Evolutionary conservation across 2,888 invertebrate genomes (phyloP).

Genomic region (Parnassius orleans): DNA sequence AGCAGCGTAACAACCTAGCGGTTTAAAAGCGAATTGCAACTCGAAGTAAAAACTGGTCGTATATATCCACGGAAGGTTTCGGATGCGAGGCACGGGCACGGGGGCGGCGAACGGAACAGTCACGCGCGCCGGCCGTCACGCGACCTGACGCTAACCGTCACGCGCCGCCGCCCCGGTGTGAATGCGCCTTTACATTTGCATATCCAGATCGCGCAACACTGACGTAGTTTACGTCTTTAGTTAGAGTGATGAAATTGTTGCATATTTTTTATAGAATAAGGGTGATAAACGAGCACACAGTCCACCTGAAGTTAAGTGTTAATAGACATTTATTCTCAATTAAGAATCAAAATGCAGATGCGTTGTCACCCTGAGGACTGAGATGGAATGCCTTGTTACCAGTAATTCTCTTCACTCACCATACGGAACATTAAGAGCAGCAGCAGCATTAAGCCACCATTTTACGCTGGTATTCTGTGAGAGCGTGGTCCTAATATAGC

Average conservation of each 20-base stretch:
- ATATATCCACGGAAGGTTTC: conserved; percentile 47
- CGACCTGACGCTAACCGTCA: conserved; percentile 41
- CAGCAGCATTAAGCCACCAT: too few species aligned
- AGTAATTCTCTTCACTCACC: too few species aligned
- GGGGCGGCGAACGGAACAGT: conserved; percentile 72
- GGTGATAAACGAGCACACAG: too few species aligned
- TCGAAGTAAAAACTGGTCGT: conserved; percentile 55
- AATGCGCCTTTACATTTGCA: conserved; percentile 67
- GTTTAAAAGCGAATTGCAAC: conserved; percentile 68
- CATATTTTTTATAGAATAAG: not conserved
- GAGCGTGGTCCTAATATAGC: too few species aligned
- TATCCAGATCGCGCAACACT: conserved; percentile 32
- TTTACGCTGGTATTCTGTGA: too few species aligned
- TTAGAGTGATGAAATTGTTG: not conserved
- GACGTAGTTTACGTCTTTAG: not conserved
- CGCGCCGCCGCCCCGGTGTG: conserved; percentile 60
- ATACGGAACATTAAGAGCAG: too few species aligned
- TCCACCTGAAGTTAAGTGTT: too few species aligned
- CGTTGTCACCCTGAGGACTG: too few species aligned
- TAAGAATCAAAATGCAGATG: too few species aligned
- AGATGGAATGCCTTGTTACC: too few species aligned
- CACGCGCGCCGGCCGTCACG: conserved; percentile 40
- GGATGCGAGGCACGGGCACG: conserved; percentile 70
- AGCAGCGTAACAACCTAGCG: conserved; percentile 46
- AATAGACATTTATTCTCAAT: too few species aligned